Percentiles rank a stretch among this genome's conserved stretches.
Conservation (phyloP, 1,140 invertebrate genomes). For the Phthorimaea operculella region DNA sequence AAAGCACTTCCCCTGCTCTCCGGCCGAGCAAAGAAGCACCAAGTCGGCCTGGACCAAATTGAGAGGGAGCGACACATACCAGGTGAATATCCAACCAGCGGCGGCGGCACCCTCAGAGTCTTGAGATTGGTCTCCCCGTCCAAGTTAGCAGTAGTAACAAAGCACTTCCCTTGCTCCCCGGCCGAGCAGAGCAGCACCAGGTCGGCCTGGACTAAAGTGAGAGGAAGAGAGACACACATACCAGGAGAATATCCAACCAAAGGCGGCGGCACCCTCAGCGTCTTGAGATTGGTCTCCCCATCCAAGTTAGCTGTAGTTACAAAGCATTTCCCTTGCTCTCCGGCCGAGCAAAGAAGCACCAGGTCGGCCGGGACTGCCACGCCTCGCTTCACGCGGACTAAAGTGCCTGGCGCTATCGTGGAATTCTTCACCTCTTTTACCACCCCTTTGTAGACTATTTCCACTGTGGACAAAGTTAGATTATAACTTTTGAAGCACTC, state of each 20-base stretch:
- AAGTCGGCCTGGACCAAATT: slow-evolving; percentile 80
- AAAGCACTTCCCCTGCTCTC: slow-evolving; percentile 96
- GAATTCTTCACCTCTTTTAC: slow-evolving; percentile 51
- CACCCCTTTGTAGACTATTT: slow-evolving; percentile 52
- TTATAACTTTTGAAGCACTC: too few relatives aligned
- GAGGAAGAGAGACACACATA: too few relatives aligned
- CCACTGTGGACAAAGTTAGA: slow-evolving; percentile 41
- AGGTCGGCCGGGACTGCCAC: slow-evolving; percentile 85
- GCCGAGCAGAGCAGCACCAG: slow-evolving; percentile 80
- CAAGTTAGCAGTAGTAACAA: slow-evolving; percentile 98
- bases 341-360: slow-evolving; percentile 81
- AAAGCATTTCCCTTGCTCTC: slow-evolving; percentile 96
- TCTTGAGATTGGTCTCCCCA: slow-evolving; percentile 99
- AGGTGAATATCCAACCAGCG: slow-evolving; percentile 47
- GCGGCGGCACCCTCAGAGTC: slow-evolving; percentile 73
- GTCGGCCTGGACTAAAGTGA: slow-evolving; percentile 87
- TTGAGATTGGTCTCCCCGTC: slow-evolving; percentile 99
- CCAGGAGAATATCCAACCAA: slow-evolving; percentile 53
- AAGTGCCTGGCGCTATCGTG: slow-evolving; percentile 74
- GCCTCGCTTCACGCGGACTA: slow-evolving; percentile 76
- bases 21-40: slow-evolving; percentile 80
- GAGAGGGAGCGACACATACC: slow-evolving; percentile 40
- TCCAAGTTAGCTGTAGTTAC: slow-evolving; percentile 99
- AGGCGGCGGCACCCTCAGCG: slow-evolving; percentile 70
- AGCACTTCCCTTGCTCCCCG: slow-evolving; percentile 96